phyloP scores from a whole-genome alignment of 2,113 vertebrate genomes.

The Bubalus kerabau region DNA sequence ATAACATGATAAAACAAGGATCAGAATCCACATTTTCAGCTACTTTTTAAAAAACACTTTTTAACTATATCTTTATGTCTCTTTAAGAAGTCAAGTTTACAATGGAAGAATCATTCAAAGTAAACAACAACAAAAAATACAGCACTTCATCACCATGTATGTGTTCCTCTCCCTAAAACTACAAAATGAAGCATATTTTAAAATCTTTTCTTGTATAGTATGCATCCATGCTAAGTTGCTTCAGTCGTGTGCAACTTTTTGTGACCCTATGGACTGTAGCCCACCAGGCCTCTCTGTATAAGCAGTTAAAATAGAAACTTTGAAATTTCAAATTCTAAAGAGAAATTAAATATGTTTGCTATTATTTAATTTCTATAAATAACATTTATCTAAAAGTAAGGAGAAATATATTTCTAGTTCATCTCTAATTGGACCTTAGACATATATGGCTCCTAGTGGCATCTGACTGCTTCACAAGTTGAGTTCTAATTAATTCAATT shows the following conservation, averaged over 20 bases:
- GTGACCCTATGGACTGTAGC: background rate
- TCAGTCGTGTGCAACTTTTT: background rate
- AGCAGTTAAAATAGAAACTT: background rate
- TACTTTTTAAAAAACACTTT: background rate
- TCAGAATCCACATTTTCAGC: background rate
- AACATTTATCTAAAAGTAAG: background rate
- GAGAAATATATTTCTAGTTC: background rate
- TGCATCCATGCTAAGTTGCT: background rate
- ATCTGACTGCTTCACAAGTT: background rate
- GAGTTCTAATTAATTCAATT: constrained; percentile 6
- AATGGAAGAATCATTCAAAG: background rate
- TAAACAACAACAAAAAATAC: background rate
- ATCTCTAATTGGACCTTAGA: background rate
- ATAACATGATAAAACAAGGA: background rate
- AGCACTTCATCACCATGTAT: background rate
- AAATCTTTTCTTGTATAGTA: background rate
- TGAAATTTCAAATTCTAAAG: background rate
- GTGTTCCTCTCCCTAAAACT: background rate
- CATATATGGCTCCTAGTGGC: background rate
- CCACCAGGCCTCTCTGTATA: background rate
- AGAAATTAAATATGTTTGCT: background rate
- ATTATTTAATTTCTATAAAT: background rate
- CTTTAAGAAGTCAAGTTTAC: background rate
- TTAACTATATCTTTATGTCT: background rate
- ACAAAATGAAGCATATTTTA: background rate